Base-by-base conservation (phyloP, 2,797 vertebrate species). In the Chiroxiphia lanceolata region DNA sequence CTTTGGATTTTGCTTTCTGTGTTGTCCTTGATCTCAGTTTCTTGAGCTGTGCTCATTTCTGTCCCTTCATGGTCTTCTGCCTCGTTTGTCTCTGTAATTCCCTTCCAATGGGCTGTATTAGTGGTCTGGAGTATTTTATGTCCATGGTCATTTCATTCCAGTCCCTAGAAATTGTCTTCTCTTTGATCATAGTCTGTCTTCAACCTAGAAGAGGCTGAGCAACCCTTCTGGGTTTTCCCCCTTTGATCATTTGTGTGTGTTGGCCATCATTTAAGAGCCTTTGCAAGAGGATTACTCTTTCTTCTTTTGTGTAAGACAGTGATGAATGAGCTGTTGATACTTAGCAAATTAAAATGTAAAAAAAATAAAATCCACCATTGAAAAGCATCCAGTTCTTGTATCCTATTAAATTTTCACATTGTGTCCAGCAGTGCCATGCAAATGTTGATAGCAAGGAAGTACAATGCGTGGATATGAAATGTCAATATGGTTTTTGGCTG, bases 321-420 rank as follows among this genome's bases (percentile, higher is more conserved):
- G 74, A 83, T 76, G 67, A 81, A 90, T 34, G 21, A 83, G 29
- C 65, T 95, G 76, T 86, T 92, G 84, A 87, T 78, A 72, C 26
- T 76, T 81, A 59, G 33, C 38, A 79, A 90, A 72, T 89, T 83
- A 33, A n/a, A 40, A 78, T 68, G 40, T 3, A 16, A 31, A 51
- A 33, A n/a, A 36, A 45, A 18, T 11, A 47, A 45, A 84, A 74
- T 36, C 40, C 20, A 10, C 75, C 17, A 15, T 4, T 90, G 81
- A 74, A 79, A 84, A 8, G 3, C 31, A 48, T 54, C 42, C 47
- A 16, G 8, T 64, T 80, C 42, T 87, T 87, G 21, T 48, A 67
- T 65, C 61, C 56, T 74, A 17, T 80, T 59, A 45, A 61, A 87
- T 83, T 87, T 71, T 59, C 54, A 31, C 7, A 0, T 51, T 70